A percentile compares a stretch with the other conserved stretches of the same genome.
Evolutionary conservation across 1,140 invertebrate species (phyloP).

Genomic region (Leucophenga varia): DNA sequence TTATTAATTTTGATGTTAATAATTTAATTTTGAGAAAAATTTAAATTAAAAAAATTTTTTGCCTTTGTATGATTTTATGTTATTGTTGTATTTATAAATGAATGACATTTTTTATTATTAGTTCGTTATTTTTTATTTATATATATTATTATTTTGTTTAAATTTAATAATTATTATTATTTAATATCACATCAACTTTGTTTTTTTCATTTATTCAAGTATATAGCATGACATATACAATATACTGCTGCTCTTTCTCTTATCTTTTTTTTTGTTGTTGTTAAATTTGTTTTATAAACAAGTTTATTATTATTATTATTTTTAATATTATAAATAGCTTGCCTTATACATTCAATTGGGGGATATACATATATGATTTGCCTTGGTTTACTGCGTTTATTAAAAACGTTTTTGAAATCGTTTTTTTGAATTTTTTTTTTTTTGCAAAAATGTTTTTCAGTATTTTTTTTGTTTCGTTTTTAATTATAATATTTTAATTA

Average conservation of each 20-base stretch:
- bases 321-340: too few species aligned
- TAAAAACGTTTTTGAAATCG: too few species aligned
- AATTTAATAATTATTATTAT: conserved; percentile 17
- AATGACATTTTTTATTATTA: not conserved
- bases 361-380: too few species aligned
- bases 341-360: too few species aligned
- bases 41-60: too few species aligned
- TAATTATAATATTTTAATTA: too few species aligned
- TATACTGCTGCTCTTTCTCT: conserved; percentile 11
- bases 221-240: conserved; percentile 26
- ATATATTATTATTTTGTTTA: conserved; percentile 9
- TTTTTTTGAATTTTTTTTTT: not conserved
- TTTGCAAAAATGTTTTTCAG: conserved; percentile 9
- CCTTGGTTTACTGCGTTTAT: conserved; percentile 11
- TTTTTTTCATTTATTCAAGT: conserved; percentile 35
- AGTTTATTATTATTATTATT: too few species aligned
- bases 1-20: too few species aligned
- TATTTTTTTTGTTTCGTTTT: too few species aligned
- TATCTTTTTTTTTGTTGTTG: conserved; percentile 11
- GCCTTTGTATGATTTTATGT: too few species aligned
- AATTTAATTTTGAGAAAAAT: too few species aligned
- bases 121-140: conserved; percentile 2
- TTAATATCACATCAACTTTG: conserved; percentile 57
- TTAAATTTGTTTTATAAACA: conserved; percentile 30
- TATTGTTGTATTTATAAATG: too few species aligned